Base-by-base conservation (phyloP, 2,797 vertebrate species). In the Ctenopoma kingsleyae region DNA sequence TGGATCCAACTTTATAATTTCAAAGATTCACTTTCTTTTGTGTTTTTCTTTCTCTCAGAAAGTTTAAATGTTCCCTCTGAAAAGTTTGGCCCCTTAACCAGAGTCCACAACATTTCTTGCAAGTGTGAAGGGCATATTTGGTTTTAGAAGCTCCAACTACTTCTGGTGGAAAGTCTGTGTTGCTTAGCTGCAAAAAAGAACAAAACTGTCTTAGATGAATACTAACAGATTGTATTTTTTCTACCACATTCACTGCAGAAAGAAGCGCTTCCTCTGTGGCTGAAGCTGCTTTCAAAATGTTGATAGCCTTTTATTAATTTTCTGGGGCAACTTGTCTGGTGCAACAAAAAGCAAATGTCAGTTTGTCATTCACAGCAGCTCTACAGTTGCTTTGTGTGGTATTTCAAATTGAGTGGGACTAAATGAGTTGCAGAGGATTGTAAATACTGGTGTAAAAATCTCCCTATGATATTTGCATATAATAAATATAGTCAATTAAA, bases 1-100 rank as follows among this genome's bases (percentile, higher is more conserved):
- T 43, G 50, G 62, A 61, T 71, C 23, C 23, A 44, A 71, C 67
- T 30, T 12, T 55, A 69, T 53, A 10, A 63, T 25, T 72, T 67
- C 22, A 76, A 82, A 43, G 36, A 43, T 11, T 54, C 23, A 17
- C 22, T 50, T 58, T 67, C 22, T 50, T 58, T 67, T 50, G 13
- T 54, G 30, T 8, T 27, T 27, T 27, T 27, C 25, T 27, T 27
- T 32, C 30, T 32, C 47, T 46, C 5, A 4, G 32, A 53, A 35
- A 57, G 38, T 51, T 57, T 13, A 63, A 56, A 44, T 2, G 7
- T 40, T 69, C 41, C 57, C 20, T 58, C 25, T 67, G 53, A 22
- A 75, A 58, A 77, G 53, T 16, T 13, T 64, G 61, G 76, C 71
- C 58, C 78, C 64, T 64, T 19, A 38, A 64, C 36, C 32, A 16